Evolutionary conservation across 2,888 invertebrate genomes (phyloP), one percentile per base, ranked within the genome.

Genomic region (Drosophila eohydei): DNA sequence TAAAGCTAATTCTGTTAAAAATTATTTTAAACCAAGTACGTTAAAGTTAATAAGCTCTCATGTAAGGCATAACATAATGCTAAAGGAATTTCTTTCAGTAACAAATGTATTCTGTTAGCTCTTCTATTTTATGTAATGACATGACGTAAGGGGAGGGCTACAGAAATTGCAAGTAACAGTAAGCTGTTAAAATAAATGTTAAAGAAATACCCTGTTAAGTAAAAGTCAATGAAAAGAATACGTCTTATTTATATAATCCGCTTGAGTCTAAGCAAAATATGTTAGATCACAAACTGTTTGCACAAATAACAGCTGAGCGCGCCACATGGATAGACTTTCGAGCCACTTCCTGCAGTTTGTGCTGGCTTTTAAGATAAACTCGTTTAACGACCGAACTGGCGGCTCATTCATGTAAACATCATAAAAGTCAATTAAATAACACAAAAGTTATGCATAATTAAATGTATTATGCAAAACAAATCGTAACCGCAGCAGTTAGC

Each of bases 391-490:
- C 54, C 54, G 50, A 43, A 40, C 59, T 41, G n/a, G 9, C 41
- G 36, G 21, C 55, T 41, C 44, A 69, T 43, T 55, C 75, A 55
- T 66, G 77, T 71, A 60, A 80, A 66, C 52, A 61, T 60, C 36
- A 70, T 74, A 74, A 80, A 67, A 59, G 41, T 30, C 58, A 68
- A 67, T 80, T 67, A 71, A 78, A 80, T 67, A 71, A 75, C 70
- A 60, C 41, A 61, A 46, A 58, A 66, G 46, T 55, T 54, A 66
- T 63, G 70, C 70, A 58, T 70, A 65, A 58, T 80, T 63, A 66
- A 70, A 63, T 57, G 60, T 41, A 71, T 78, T 78, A 78, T 78
- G 77, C 77, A 78, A 78, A 78, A 54, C 34, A 58, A 66, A 70
- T 62, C 59, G 51, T 48, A 46, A 51, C 44, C 38, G 44, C 38